phyloP scores from a whole-genome alignment of 2,113 vertebrate species.

The Clarias magur region DNA sequence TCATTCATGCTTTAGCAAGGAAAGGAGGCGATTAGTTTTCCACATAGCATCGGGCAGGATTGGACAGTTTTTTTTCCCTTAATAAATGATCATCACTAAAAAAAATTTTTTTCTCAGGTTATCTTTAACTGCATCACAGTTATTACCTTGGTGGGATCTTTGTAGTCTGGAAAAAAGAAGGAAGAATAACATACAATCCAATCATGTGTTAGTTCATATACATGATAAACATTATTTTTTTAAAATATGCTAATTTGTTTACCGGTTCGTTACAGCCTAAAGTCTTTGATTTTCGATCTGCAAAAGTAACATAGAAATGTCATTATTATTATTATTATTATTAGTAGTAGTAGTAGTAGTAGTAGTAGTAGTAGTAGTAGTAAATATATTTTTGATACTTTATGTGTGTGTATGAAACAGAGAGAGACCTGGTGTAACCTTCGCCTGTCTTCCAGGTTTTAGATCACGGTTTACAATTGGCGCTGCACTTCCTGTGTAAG shows the following conservation, averaged over 20 bases:
- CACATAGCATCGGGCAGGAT: too few species aligned
- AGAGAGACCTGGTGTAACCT: conserved; percentile 52
- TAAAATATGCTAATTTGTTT: conserved; percentile 17
- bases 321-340: background rate
- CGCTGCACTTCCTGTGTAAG: conserved; percentile 46
- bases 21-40: too few species aligned
- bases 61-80: too few species aligned
- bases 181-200: background rate
- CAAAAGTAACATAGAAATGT: conserved; percentile 11
- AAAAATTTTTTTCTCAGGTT: too few species aligned
- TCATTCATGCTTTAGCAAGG: too few species aligned
- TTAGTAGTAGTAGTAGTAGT: background rate
- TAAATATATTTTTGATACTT: background rate
- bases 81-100: too few species aligned
- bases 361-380: too few species aligned
- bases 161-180: background rate
- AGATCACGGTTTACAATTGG: conserved; percentile 61
- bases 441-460: conserved; percentile 61
- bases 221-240: background rate
- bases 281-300: conserved; percentile 52
- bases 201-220: background rate
- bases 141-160: conserved; percentile 20
- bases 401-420: background rate
- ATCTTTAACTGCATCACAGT: background rate
- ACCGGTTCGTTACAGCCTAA: conserved; percentile 51